Evolutionary conservation across 2,888 invertebrate species (phyloP).

Genomic region (Ecliptopera silaceata): DNA sequence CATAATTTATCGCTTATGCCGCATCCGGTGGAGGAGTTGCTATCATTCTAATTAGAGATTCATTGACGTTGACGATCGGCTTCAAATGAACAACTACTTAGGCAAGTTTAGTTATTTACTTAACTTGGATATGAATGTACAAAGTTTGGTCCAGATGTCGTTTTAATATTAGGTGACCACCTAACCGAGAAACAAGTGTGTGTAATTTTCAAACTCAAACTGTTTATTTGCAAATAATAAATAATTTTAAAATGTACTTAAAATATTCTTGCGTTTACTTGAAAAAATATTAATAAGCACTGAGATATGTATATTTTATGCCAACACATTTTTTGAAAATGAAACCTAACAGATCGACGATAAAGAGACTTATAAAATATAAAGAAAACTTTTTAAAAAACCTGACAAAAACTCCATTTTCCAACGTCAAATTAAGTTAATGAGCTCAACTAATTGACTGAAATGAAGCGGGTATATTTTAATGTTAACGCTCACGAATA

Average conservation of each 20-base stretch:
- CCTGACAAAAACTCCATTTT: constrained; percentile 1
- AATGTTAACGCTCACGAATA: constrained; percentile 32
- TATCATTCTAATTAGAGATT: constrained; percentile 73
- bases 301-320: no score
- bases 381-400: not conserved
- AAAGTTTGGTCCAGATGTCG: no score
- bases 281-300: no score
- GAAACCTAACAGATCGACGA: no score
- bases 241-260: no score
- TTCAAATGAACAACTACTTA: constrained; percentile 19
- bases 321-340: no score
- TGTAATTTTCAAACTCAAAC: no score
- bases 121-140: not conserved
- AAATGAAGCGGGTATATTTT: constrained; percentile 43
- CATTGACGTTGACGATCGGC: constrained; percentile 66
- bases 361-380: not conserved
- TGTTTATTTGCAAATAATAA: no score
- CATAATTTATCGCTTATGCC: constrained; percentile 78
- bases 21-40: constrained; percentile 66
- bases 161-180: not conserved
- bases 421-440: constrained; percentile 21
- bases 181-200: no score
- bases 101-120: not conserved
- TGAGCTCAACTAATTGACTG: constrained; percentile 39
- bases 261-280: no score